phyloP scores from a whole-genome alignment of 1,140 invertebrate species.

The Lepidostoma basale region DNA sequence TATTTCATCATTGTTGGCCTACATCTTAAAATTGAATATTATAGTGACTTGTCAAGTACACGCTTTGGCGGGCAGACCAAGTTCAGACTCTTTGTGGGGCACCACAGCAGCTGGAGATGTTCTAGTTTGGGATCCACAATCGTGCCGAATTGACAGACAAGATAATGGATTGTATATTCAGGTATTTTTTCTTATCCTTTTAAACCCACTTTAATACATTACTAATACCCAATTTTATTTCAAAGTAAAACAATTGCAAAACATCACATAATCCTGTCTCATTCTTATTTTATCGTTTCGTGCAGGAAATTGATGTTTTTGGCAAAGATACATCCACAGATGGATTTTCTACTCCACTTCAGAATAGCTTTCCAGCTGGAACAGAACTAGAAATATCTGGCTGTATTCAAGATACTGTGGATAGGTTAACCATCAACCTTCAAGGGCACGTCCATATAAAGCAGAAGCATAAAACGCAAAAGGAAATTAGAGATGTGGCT shows the following conservation, averaged over 20 bases:
- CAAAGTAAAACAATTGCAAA: too few relatives aligned
- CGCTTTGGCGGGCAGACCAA: slow-evolving; percentile 70
- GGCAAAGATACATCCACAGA: slow-evolving; percentile 65
- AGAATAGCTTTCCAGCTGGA: slow-evolving; percentile 69
- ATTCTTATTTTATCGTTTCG: slow-evolving; percentile 47
- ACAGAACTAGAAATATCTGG: slow-evolving; percentile 69
- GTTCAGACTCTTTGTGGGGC: slow-evolving; percentile 75
- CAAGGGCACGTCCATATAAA: slow-evolving; percentile 71
- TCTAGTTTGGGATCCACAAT: slow-evolving; percentile 74
- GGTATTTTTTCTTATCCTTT: too few relatives aligned
- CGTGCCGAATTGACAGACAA: slow-evolving; percentile 50
- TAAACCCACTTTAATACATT: too few relatives aligned
- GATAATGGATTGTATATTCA: slow-evolving; percentile 49
- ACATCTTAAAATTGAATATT: slow-evolving; percentile 32
- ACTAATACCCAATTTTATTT: too few relatives aligned
- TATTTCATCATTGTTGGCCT: too few relatives aligned
- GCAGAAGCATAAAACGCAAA: slow-evolving; percentile 68
- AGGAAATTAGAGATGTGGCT: slow-evolving; percentile 72
- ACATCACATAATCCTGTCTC: too few relatives aligned
- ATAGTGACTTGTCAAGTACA: slow-evolving; percentile 73
- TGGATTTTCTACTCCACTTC: slow-evolving; percentile 59
- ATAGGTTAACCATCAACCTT: slow-evolving; percentile 77
- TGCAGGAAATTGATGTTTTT: slow-evolving; percentile 72
- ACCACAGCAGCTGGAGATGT: slow-evolving; percentile 80
- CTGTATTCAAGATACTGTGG: slow-evolving; percentile 74